phyloP scores from a whole-genome alignment of 2,888 invertebrate species.

The Ophion ventricosus region DNA sequence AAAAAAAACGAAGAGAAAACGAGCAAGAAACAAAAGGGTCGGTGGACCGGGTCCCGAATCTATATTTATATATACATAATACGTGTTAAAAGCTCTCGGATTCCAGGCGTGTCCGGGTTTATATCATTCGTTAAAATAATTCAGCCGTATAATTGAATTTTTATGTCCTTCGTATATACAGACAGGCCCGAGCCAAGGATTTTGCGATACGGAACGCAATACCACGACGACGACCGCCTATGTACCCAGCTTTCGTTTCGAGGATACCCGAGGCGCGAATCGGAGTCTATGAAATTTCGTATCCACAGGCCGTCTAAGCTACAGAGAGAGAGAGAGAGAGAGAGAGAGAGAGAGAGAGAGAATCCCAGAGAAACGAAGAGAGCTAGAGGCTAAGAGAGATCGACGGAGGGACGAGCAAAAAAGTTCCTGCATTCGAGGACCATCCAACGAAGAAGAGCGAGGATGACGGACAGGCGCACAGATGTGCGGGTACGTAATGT shows the following conservation, averaged over 20 bases:
- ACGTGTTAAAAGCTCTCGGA: conserved; percentile 48
- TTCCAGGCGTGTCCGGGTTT: conserved; percentile 29
- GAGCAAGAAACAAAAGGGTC: conserved; percentile 61
- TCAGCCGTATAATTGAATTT: conserved; percentile 58
- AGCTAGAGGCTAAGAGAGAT: not conserved
- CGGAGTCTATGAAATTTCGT: conserved; percentile 3
- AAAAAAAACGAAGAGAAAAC: conserved; percentile 16
- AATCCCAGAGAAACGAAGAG: conserved; percentile 13
- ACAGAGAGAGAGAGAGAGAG: conserved; percentile 9
- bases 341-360: conserved; percentile 29
- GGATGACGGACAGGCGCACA: conserved; percentile 71
- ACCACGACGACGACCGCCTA: conserved; percentile 1
- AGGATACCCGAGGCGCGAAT: not conserved
- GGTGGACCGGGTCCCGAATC: conserved; percentile 50
- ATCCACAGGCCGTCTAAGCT: not conserved
- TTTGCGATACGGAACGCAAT: not conserved
- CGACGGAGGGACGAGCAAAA: conserved; percentile 45
- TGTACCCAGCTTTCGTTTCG: not conserved
- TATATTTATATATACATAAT: not conserved
- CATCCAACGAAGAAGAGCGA: conserved; percentile 54
- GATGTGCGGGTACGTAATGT: conserved; percentile 68
- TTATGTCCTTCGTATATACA: conserved; percentile 25
- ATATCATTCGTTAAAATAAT: conserved; percentile 58
- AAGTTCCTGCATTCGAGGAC: conserved; percentile 57
- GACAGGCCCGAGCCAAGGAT: not conserved